Percentiles rank a stretch among this genome's conserved stretches.
Evolutionary conservation across 2,888 invertebrate genomes (phyloP).

Genomic region (Melipona bicolor): DNA sequence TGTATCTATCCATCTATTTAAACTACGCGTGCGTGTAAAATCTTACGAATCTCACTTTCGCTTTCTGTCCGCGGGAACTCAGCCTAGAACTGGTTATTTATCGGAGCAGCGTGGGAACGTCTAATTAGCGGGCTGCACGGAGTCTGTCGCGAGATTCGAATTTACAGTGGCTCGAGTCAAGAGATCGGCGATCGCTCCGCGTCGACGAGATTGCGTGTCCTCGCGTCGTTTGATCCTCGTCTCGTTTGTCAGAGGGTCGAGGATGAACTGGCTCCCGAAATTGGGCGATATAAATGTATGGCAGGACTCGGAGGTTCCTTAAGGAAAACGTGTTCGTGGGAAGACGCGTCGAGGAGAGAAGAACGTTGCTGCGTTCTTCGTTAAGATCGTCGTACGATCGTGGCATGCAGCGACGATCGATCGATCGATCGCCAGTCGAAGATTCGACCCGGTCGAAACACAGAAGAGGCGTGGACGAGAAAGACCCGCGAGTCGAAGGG

Average conservation of each 20-base stretch:
- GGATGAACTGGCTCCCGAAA: background rate
- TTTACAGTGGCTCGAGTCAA: slow-evolving; percentile 65
- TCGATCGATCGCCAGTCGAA: slow-evolving; percentile 54
- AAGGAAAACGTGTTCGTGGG: background rate
- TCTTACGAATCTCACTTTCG: background rate
- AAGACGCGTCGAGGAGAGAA: background rate
- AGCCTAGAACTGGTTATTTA: slow-evolving; percentile 57
- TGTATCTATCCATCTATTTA: background rate
- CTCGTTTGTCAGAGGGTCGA: background rate
- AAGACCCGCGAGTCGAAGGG: slow-evolving; percentile 11
- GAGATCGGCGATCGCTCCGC: slow-evolving; percentile 23
- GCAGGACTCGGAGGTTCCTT: background rate
- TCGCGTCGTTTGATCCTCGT: slow-evolving; percentile 13
- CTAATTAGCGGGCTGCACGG: slow-evolving; percentile 60
- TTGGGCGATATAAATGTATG: background rate
- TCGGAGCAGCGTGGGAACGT: slow-evolving; percentile 50
- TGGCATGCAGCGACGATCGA: slow-evolving; percentile 45
- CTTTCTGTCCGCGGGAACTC: background rate
- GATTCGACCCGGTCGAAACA: slow-evolving; percentile 49
- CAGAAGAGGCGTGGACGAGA: slow-evolving; percentile 51
- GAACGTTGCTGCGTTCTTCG: background rate
- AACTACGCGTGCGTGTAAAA: background rate
- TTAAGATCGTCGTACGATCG: slow-evolving; percentile 3
- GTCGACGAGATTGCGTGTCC: slow-evolving; percentile 21
- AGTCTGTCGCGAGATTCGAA: slow-evolving; percentile 70